Conservation (phyloP, 2,797 vertebrate genomes). For the Thripadectes ignobilis region DNA sequence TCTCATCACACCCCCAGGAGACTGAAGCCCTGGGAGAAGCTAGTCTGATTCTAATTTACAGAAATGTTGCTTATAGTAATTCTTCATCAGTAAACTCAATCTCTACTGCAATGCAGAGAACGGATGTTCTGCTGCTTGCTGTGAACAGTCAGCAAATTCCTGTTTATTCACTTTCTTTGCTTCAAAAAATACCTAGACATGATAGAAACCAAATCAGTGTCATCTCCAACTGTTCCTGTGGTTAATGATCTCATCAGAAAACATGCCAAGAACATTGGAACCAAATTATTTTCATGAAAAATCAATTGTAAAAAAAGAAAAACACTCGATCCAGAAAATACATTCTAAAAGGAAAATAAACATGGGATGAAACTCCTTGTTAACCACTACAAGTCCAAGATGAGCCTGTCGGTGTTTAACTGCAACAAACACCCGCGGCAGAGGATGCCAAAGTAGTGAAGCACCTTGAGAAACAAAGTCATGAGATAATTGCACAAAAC, state of each 20-base stretch:
- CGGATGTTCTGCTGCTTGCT: neutral
- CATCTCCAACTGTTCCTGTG: neutral
- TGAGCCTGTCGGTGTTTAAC: neutral
- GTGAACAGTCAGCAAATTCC: constrained; percentile 46
- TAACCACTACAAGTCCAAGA: neutral
- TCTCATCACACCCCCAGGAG: neutral
- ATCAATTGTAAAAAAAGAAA: neutral
- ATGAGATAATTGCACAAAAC: rapidly evolving
- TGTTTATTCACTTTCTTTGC: constrained; percentile 16
- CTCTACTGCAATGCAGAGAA: constrained; percentile 31
- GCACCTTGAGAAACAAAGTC: neutral
- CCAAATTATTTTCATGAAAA: neutral
- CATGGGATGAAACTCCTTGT: neutral
- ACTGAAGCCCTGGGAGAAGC: neutral
- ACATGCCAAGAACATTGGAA: neutral
- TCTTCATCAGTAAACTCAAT: neutral
- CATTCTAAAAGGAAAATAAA: neutral
- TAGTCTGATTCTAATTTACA: neutral
- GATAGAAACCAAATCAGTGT: neutral
- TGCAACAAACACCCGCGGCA: neutral
- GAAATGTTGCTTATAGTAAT: neutral
- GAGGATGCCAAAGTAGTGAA: neutral
- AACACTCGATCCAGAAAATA: neutral
- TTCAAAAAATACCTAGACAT: neutral
- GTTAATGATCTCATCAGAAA: neutral